These are phyloP conservation scores for Bradysia coprophila DNA, from an alignment of 1,140 invertebrate genomes.

Conservation along the genomic window DNA sequence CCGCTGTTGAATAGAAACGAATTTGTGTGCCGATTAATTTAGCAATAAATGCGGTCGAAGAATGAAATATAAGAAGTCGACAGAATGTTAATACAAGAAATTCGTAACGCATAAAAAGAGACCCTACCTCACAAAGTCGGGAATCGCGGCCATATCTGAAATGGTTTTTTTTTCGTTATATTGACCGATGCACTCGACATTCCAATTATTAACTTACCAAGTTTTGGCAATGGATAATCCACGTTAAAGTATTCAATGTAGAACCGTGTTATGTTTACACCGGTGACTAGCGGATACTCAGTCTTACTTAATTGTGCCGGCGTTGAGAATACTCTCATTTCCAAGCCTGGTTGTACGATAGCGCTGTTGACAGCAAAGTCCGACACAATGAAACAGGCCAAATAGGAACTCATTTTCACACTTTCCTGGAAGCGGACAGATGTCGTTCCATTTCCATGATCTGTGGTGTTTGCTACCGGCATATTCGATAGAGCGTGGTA, in stretches of 20 bases:
- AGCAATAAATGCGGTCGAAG: no score
- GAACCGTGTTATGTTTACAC: constrained; percentile 60
- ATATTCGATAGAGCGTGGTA: constrained; percentile 1
- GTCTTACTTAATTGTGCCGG: constrained; percentile 56
- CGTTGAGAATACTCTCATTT: constrained; percentile 53
- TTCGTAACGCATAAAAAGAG: no score
- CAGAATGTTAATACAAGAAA: no score
- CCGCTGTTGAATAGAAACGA: no score
- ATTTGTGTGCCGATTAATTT: no score
- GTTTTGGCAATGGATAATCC: constrained; percentile 69
- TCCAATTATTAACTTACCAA: constrained; percentile 34
- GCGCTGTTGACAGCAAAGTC: constrained; percentile 50
- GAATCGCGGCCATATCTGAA: constrained; percentile 80
- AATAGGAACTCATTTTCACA: constrained; percentile 81
- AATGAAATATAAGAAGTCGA: no score
- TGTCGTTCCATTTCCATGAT: constrained; percentile 11
- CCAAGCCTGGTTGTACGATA: constrained; percentile 33
- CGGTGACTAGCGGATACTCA: constrained; percentile 58
- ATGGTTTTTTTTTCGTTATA: constrained; percentile 13
- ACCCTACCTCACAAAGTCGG: constrained; percentile 87
- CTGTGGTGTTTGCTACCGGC: no score
- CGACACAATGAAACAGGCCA: constrained; percentile 79
- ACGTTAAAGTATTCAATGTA: constrained; percentile 77
- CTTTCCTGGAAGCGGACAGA: constrained; percentile 54
- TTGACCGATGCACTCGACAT: no score